Evolutionary conservation across 2,113 vertebrate genomes (phyloP).

Genomic region (Heliornis fulica): DNA sequence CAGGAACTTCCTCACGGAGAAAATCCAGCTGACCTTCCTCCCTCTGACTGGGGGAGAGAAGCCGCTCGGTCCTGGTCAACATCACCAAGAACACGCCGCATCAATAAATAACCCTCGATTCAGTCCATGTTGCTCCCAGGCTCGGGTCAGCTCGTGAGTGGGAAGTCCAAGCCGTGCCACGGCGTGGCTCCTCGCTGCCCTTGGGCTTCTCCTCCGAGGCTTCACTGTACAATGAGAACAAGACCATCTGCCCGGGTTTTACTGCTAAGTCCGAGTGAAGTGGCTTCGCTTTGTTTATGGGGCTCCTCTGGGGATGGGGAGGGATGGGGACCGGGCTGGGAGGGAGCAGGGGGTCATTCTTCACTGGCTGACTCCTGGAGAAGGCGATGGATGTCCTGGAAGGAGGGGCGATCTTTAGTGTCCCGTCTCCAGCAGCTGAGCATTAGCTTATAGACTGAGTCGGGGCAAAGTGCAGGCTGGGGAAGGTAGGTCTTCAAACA

Average conservation of each 20-base stretch:
- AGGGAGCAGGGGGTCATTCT: slow-evolving; percentile 43
- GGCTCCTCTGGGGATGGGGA: slow-evolving; percentile 6
- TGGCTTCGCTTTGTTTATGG: slow-evolving; percentile 19
- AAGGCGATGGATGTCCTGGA: slow-evolving; percentile 86
- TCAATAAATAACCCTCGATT: slow-evolving; percentile 67
- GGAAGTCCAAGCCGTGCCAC: neutral
- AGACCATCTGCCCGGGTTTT: neutral
- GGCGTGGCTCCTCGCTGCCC: neutral
- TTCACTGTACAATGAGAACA: slow-evolving; percentile 58
- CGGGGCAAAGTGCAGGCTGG: slow-evolving; percentile 87
- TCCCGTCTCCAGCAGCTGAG: slow-evolving; percentile 95
- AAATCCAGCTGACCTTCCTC: neutral
- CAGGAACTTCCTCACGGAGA: accelerated
- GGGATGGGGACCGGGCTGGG: neutral
- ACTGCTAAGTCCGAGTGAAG: slow-evolving; percentile 37
- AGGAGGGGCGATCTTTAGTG: slow-evolving; percentile 91
- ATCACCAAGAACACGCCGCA: neutral
- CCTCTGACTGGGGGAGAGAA: neutral
- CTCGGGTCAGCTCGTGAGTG: neutral
- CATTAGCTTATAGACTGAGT: slow-evolving; percentile 90
- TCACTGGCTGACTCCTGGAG: slow-evolving; percentile 78
- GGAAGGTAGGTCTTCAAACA: slow-evolving; percentile 86
- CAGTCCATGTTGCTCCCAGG: neutral
- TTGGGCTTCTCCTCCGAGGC: slow-evolving; percentile 4
- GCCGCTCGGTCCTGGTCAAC: neutral